These are phyloP conservation scores for Notoglanidium macrostoma DNA, from an alignment of 2,797 vertebrate species.

Conservation along the genomic window DNA sequence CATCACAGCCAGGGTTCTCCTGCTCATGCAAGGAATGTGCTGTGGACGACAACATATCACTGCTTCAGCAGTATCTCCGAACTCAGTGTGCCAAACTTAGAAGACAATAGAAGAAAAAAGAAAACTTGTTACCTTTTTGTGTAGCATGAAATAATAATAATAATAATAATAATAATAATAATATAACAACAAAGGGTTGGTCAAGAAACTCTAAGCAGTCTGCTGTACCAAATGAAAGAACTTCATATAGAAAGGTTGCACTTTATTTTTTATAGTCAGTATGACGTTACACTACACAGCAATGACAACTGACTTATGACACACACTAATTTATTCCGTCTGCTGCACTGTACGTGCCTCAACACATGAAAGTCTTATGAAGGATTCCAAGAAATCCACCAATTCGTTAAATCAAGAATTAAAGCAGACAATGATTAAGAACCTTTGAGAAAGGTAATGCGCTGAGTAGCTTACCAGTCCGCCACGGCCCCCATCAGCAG, in stretches of 20 bases:
- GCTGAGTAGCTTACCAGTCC: slow-evolving; percentile 84
- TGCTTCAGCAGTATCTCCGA: background rate
- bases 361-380: background rate
- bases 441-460: background rate
- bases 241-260: background rate
- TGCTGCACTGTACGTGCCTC: background rate
- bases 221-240: background rate
- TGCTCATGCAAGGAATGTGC: background rate
- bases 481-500: slow-evolving; percentile 96
- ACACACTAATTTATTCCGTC: background rate
- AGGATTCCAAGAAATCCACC: background rate
- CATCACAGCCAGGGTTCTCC: background rate
- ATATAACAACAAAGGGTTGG: background rate
- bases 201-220: background rate
- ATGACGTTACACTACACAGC: background rate
- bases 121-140: background rate
- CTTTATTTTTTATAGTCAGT: background rate
- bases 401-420: background rate
- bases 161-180: background rate
- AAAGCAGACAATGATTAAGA: background rate
- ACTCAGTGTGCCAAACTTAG: background rate
- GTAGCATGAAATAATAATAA: background rate
- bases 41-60: background rate
- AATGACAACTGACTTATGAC: background rate
- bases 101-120: background rate